A percentile compares a stretch with the other conserved stretches of the same genome.
These are phyloP conservation scores for Cryptomyrus ogoouensis DNA, from an alignment of 2,113 vertebrate genomes.

Conservation along the genomic window DNA sequence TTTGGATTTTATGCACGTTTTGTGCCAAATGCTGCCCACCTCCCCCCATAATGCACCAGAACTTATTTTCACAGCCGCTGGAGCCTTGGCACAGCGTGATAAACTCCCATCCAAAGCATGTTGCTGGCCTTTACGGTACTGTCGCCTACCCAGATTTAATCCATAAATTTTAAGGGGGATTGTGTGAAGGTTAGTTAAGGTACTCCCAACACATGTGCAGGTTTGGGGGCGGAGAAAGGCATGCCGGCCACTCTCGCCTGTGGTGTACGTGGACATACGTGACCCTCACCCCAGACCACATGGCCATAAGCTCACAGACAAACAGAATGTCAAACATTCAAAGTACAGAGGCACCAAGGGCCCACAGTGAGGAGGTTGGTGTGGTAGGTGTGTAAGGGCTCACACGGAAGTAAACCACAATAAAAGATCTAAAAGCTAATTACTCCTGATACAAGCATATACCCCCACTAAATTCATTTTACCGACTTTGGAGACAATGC, in stretches of 20 bases:
- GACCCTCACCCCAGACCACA: not conserved
- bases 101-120: constrained; percentile 31
- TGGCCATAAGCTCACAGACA: not conserved
- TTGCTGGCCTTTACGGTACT: constrained; percentile 20
- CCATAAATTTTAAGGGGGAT: not conserved
- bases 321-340: constrained; percentile 33
- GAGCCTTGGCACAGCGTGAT: constrained; percentile 20
- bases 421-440: too few relatives aligned
- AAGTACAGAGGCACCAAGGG: constrained; percentile 19
- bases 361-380: not conserved
- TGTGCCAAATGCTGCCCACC: not conserved
- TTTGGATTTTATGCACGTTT: constrained; percentile 8
- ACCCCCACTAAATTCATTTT: too few relatives aligned
- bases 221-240: not conserved
- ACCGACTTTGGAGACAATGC: too few relatives aligned
- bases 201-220: not conserved
- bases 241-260: not conserved
- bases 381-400: not conserved
- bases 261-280: not conserved
- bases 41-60: not conserved
- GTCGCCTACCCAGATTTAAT: constrained; percentile 14
- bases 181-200: not conserved
- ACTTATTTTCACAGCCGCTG: not conserved
- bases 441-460: too few relatives aligned
- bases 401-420: too few relatives aligned